phyloP scores from a whole-genome alignment of 2,888 invertebrate species.

The Catonia carolina region DNA sequence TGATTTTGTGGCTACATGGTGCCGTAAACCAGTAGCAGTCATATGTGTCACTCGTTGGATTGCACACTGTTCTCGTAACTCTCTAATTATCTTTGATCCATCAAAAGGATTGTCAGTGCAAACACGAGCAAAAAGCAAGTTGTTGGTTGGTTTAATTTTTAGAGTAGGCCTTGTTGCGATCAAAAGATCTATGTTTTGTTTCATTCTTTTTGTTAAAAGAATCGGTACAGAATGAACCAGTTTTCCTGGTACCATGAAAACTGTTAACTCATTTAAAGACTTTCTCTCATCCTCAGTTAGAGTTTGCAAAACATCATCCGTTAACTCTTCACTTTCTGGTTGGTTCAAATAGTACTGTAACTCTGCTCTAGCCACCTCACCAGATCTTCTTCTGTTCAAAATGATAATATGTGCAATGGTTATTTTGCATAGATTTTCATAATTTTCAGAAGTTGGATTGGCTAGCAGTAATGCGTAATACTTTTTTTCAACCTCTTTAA shows the following conservation, averaged over 20 bases:
- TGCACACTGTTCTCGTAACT: not conserved
- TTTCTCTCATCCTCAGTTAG: not conserved
- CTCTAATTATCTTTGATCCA: slow-evolving; percentile 8
- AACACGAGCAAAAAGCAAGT: not conserved
- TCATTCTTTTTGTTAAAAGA: slow-evolving; percentile 1
- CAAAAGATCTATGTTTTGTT: not conserved
- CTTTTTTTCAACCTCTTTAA: not conserved
- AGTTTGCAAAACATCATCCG: not conserved
- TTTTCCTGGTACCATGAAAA: slow-evolving; percentile 1
- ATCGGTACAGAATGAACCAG: slow-evolving; percentile 3
- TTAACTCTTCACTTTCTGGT: not conserved
- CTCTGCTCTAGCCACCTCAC: not conserved
- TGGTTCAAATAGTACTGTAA: not conserved
- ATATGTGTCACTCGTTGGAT: not conserved
- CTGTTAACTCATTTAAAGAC: not conserved
- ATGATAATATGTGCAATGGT: slow-evolving; percentile 2
- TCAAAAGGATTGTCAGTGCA: slow-evolving; percentile 2
- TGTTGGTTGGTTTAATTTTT: not conserved
- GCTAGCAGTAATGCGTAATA: not conserved
- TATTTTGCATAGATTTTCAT: slow-evolving; percentile 1
- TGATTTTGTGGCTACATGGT: slow-evolving; percentile 11
- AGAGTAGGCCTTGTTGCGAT: not conserved
- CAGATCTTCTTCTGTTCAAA: not conserved
- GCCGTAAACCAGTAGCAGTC: slow-evolving; percentile 1
- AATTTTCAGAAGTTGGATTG: not conserved